Evolutionary conservation across 2,797 vertebrate species (phyloP), one percentile per base, ranked within the genome.

Genomic region (Notolepis coatsorum): DNA sequence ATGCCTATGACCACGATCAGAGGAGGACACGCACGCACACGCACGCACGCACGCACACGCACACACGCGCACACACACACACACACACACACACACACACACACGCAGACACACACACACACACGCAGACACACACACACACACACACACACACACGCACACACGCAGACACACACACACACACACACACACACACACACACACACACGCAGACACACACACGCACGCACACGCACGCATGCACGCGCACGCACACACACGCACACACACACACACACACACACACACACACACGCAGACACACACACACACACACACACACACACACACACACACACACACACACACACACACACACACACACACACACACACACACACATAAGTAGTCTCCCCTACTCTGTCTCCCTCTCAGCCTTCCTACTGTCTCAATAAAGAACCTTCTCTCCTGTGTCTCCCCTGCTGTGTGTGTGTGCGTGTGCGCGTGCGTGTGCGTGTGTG

Each of bases 141-240:
- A 21, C 20, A 31, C 28, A 17, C 28, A 12, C n/a, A 9, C 20
- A 9, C 41, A 41, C 43, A 28, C 13, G 13, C 45, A 43, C 37
- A 13, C 30, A 41, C 42, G 27, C 35, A 20, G 20, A 28, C 31
- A 37, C 12, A 17, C 33, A 8, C 12, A 17, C 37, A 33, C 8
- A 4, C 23, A 52, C 27, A 23, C 12, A 30, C 10, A 38, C 25
- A 37, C 28, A 42, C 24, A 33, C 17, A 61, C 25, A 38, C 24
- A 52, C 35, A 60, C 46, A 54, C 61, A 43, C 28, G 30, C 37
- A 38, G 37, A 25, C 21, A 54, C 42, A 50, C 37, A 49, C 48
- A 67, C 47, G 54, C 27, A 20, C 47, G 30, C 46, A 37, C 15
- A 30, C 18, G 20, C 27, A 28, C n/a, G 31, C 24, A 37, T 15